phyloP scores from a whole-genome alignment of 1,140 invertebrate genomes.

The Nymphalis io region DNA sequence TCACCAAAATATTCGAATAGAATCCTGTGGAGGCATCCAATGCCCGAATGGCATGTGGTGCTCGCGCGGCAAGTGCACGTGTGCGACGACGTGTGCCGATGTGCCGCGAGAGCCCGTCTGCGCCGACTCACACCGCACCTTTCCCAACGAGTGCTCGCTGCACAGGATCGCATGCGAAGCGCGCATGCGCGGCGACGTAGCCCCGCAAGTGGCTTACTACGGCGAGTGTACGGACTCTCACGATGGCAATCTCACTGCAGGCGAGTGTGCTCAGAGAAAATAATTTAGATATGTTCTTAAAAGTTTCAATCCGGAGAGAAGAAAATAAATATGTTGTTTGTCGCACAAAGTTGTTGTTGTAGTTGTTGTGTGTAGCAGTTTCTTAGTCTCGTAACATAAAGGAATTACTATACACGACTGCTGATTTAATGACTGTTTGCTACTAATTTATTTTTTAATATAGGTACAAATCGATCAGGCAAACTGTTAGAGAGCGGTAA shows the following conservation, averaged over 20 bases:
- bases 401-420: no score
- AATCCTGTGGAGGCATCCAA: conserved; percentile 62
- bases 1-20: conserved; percentile 36
- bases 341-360: no score
- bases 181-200: conserved; percentile 64
- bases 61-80: conserved; percentile 69
- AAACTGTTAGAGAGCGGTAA: conserved; percentile 55
- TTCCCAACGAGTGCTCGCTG: conserved; percentile 92
- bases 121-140: conserved; percentile 89
- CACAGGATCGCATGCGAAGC: conserved; percentile 85
- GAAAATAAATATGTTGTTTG: no score
- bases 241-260: conserved; percentile 48
- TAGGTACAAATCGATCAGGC: conserved; percentile 52
- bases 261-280: conserved; percentile 28
- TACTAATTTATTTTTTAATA: conserved; percentile 3
- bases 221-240: conserved; percentile 87
- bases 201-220: conserved; percentile 86
- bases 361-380: no score
- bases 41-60: conserved; percentile 70
- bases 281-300: no score
- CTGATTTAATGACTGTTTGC: no score
- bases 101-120: conserved; percentile 86
- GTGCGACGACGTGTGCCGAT: conserved; percentile 54
- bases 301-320: no score
- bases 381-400: no score